A percentile compares a stretch with the other conserved stretches of the same genome.
These are phyloP conservation scores for Drosophila dunni DNA, from an alignment of 1,140 invertebrate genomes.

Conservation along the genomic window DNA sequence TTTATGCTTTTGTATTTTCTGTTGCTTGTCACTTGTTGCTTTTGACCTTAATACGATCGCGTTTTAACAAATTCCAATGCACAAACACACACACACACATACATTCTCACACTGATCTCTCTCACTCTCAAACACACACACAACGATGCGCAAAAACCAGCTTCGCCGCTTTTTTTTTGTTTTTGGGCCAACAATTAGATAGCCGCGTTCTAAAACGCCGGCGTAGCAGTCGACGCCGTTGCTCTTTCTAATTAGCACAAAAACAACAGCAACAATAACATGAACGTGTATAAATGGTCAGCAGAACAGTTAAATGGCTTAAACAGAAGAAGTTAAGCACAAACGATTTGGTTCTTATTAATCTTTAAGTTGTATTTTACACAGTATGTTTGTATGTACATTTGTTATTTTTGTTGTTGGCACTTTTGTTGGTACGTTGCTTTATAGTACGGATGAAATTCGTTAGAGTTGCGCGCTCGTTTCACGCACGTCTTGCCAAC, in stretches of 20 bases:
- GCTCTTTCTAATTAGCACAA: constrained; percentile 54
- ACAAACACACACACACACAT: constrained; percentile 46
- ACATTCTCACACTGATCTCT: constrained; percentile 16
- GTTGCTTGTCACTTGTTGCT: constrained; percentile 73
- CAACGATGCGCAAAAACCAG: constrained; percentile 47
- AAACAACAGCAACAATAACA: constrained; percentile 38
- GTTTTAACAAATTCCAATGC: constrained; percentile 75
- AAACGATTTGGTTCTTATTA: constrained; percentile 16
- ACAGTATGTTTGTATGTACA: constrained; percentile 15
- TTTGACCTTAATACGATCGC: constrained; percentile 68
- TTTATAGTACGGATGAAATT: constrained; percentile 44
- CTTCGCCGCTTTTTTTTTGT: constrained; percentile 40
- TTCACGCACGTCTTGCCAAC: constrained; percentile 57
- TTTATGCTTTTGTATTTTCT: constrained; percentile 66
- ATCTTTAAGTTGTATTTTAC: constrained; percentile 23
- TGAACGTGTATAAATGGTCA: not conserved
- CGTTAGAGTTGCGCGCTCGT: constrained; percentile 49
- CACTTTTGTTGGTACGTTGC: constrained; percentile 43
- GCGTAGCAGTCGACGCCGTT: constrained; percentile 47
- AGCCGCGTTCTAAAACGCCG: constrained; percentile 64
- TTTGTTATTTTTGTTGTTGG: constrained; percentile 42
- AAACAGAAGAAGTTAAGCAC: not conserved
- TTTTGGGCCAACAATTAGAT: constrained; percentile 74
- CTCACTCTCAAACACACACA: constrained; percentile 35
- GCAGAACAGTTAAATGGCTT: constrained; percentile 35